These are phyloP conservation scores for Drosophila mulleri DNA, from an alignment of 2,888 invertebrate genomes.

Conservation along the genomic window DNA sequence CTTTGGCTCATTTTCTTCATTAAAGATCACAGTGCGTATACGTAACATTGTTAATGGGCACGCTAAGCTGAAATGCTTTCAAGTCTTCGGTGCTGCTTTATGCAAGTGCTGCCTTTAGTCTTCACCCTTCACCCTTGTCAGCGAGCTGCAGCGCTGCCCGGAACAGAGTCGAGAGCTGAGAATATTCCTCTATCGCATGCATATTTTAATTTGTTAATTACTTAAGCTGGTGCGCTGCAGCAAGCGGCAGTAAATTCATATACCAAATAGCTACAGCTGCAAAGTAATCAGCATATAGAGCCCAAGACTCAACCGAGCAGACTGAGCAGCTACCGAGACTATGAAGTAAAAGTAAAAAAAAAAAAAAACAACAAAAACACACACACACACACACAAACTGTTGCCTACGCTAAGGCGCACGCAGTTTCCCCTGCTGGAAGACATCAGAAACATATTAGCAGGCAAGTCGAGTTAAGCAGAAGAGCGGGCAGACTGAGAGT, in stretches of 20 bases:
- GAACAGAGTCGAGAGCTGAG: background rate
- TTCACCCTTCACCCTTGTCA: conserved; percentile 20
- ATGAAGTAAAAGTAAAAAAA: conserved; percentile 48
- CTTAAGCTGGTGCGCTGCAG: conserved; percentile 63
- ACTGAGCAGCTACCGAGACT: conserved; percentile 20
- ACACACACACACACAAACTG: background rate
- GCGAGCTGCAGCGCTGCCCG: conserved; percentile 27
- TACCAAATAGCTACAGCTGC: conserved; percentile 58
- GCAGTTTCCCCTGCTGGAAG: conserved; percentile 35
- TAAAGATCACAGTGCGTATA: conserved; percentile 36
- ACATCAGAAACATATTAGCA: conserved; percentile 79
- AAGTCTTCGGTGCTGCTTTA: conserved; percentile 16
- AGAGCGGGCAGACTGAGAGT: background rate
- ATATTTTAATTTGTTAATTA: conserved; percentile 80
- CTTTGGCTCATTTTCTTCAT: conserved; percentile 26
- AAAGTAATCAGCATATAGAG: conserved; percentile 68
- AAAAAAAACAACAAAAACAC: conserved; percentile 21
- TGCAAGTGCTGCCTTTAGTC: conserved; percentile 23
- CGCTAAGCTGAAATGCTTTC: conserved; percentile 40
- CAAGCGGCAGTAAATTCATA: conserved; percentile 65
- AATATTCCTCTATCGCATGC: conserved; percentile 44
- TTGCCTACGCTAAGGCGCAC: conserved; percentile 31
- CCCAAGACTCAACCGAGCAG: conserved; percentile 33
- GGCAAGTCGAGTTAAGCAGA: conserved; percentile 49
- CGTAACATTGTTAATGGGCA: conserved; percentile 45